phyloP scores from a whole-genome alignment of 2,113 vertebrate species.

The Sebastes schlegelii region DNA sequence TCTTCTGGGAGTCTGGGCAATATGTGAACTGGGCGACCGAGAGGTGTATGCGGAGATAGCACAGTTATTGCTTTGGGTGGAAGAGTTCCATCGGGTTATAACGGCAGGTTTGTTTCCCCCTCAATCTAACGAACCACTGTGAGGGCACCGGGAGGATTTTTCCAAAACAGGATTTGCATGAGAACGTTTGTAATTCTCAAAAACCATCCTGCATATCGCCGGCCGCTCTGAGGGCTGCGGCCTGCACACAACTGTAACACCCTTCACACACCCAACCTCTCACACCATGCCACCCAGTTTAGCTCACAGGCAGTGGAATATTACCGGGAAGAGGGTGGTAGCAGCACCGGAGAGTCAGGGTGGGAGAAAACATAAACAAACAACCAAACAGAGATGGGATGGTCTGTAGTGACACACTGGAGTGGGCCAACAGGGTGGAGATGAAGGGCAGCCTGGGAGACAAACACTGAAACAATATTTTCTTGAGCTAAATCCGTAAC shows the following conservation, averaged over 20 bases:
- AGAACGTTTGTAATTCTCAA: constrained; percentile 41
- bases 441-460: constrained; percentile 36
- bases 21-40: constrained; percentile 66
- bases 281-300: constrained; percentile 66
- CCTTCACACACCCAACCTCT: constrained; percentile 60
- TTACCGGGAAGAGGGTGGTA: constrained; percentile 68
- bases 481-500: constrained; percentile 48
- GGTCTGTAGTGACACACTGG: constrained; percentile 43
- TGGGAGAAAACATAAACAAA: constrained; percentile 75
- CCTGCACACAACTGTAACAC: constrained; percentile 47
- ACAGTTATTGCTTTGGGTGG: constrained; percentile 65
- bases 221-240: constrained; percentile 10
- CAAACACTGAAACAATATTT: constrained; percentile 53
- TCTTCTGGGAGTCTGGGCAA: constrained; percentile 77
- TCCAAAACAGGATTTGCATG: constrained; percentile 39
- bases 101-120: constrained; percentile 46
- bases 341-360: constrained; percentile 45
- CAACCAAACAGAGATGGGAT: constrained; percentile 66
- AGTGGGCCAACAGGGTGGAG: constrained; percentile 48
- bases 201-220: constrained; percentile 40
- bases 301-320: constrained; percentile 75
- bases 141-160: constrained; percentile 14
- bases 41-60: constrained; percentile 38
- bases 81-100: constrained; percentile 44
- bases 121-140: constrained; percentile 37